A percentile compares a stretch with the other conserved stretches of the same genome.
These are phyloP conservation scores for Schmidtea mediterranea DNA, from an alignment of 1,140 invertebrate species.

Conservation along the genomic window DNA sequence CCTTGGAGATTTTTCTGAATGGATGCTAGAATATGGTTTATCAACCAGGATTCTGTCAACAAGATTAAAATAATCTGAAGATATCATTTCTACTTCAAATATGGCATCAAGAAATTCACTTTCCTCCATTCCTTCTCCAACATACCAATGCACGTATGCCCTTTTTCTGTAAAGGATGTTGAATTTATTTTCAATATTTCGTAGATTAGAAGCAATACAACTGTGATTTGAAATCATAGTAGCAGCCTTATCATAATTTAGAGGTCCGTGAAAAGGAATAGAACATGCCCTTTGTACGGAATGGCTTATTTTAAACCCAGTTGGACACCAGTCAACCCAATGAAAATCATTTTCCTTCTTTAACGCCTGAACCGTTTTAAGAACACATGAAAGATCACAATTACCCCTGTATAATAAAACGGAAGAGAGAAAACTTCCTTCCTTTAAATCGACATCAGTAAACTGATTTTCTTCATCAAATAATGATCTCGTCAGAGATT, in stretches of 20 bases:
- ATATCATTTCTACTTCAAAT: constrained; percentile 9
- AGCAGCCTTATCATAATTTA: constrained; percentile 31
- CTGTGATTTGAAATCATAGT: constrained; percentile 48
- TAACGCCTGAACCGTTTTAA: constrained; percentile 22
- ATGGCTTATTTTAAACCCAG: constrained; percentile 31
- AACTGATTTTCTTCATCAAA: constrained; percentile 65
- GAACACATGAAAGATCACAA: background rate
- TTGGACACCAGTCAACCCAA: constrained; percentile 70
- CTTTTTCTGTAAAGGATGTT: constrained; percentile 6
- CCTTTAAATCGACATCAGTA: constrained; percentile 61
- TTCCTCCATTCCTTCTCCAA: constrained; percentile 9
- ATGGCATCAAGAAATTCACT: constrained; percentile 7
- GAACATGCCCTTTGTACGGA: constrained; percentile 14
- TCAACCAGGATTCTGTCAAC: too few species aligned
- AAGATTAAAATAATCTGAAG: too few species aligned
- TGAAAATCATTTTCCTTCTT: constrained; percentile 56
- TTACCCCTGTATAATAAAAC: constrained; percentile 20
- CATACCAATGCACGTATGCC: constrained; percentile 11
- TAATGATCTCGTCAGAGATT: constrained; percentile 48
- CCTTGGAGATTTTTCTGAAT: too few species aligned
- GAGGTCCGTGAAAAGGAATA: constrained; percentile 49
- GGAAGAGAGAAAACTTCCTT: constrained; percentile 57
- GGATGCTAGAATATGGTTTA: too few species aligned
- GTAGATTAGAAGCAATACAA: constrained; percentile 23
- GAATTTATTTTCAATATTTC: constrained; percentile 12